Conservation (phyloP, 2,113 vertebrate genomes). For the Hirundichthys speculiger region DNA sequence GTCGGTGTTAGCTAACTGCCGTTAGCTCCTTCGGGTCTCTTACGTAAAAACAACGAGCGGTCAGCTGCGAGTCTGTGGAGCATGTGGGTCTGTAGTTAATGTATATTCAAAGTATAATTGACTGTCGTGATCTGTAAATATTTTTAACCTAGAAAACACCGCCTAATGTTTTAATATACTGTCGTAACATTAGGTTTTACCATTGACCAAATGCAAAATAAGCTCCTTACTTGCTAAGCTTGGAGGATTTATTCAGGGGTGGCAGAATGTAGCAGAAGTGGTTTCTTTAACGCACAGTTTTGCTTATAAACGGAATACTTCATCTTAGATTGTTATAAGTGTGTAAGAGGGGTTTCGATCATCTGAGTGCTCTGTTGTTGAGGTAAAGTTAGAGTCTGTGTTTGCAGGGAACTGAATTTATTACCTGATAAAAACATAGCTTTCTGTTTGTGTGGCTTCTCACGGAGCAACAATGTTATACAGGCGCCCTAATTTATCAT, state of each 20-base stretch:
- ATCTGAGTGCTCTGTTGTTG: too few relatives aligned
- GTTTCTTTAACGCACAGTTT: too few relatives aligned
- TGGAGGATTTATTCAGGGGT: constrained; percentile 7
- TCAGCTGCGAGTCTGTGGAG: constrained; percentile 6
- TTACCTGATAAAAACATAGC: too few relatives aligned
- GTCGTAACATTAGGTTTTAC: not conserved
- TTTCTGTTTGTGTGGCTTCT: not conserved
- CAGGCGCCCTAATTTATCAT: not conserved
- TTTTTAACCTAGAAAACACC: not conserved
- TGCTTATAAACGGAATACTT: too few relatives aligned
- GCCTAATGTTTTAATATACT: not conserved
- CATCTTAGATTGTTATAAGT: too few relatives aligned
- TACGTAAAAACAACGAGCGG: constrained; percentile 45
- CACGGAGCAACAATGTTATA: not conserved
- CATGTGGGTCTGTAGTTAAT: not conserved
- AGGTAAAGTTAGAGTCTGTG: too few relatives aligned
- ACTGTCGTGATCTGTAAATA: not conserved
- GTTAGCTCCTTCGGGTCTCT: constrained; percentile 35
- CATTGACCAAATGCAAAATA: constrained; percentile 4
- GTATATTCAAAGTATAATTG: rapidly evolving
- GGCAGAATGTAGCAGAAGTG: too few relatives aligned
- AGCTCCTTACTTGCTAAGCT: constrained; percentile 52
- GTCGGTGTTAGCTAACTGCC: not conserved
- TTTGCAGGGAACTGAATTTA: too few relatives aligned
- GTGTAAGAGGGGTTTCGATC: too few relatives aligned